Evolutionary conservation across 2,113 vertebrate species (phyloP).

Genomic region (Erpornis zantholeuca): DNA sequence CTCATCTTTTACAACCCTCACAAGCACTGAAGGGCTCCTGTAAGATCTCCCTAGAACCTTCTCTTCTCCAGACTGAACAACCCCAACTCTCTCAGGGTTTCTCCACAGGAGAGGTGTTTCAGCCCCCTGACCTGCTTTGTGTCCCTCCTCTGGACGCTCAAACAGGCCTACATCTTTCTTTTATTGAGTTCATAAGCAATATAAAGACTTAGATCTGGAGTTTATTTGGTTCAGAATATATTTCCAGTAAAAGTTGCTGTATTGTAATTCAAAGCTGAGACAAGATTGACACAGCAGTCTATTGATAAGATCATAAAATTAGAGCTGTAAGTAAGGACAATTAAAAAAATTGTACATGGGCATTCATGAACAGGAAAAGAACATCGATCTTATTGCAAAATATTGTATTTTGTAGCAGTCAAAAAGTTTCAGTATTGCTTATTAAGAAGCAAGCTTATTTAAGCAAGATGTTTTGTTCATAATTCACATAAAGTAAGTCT

Average conservation of each 20-base stretch:
- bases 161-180: not conserved
- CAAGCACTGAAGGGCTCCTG: not conserved
- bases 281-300: not conserved
- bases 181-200: not conserved
- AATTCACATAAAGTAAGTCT: not conserved
- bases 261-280: not conserved
- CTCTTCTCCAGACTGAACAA: not conserved
- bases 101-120: not conserved
- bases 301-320: not conserved
- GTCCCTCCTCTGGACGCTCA: not conserved
- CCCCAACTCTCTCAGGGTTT: not conserved
- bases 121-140: not conserved
- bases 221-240: not conserved
- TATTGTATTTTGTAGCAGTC: not conserved
- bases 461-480: not conserved
- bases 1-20: not conserved
- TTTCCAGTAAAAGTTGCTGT: not conserved
- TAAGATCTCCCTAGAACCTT: not conserved
- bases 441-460: not conserved
- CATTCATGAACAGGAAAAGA: not conserved
- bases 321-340: not conserved
- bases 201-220: not conserved
- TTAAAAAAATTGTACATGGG: not conserved
- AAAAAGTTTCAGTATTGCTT: not conserved
- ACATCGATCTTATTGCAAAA: not conserved